phyloP scores from a whole-genome alignment of 2,113 vertebrate species.

The Caloenas nicobarica region DNA sequence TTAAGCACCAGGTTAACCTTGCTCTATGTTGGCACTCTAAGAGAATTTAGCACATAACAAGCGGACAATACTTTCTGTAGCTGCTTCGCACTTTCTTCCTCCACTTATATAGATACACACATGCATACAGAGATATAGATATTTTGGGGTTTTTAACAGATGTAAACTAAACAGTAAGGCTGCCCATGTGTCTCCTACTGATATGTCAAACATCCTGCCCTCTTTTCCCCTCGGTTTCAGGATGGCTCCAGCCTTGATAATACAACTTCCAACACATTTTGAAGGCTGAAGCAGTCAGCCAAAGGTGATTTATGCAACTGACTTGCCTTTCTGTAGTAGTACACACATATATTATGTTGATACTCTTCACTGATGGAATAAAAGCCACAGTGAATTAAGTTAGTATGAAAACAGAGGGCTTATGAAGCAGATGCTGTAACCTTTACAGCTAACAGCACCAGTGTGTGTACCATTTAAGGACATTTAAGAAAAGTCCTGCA shows the following conservation, averaged over 20 bases:
- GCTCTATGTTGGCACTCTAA: neutral
- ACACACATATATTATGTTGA: neutral
- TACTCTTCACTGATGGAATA: neutral
- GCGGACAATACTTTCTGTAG: rapidly evolving
- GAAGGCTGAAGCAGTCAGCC: neutral
- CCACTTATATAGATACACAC: neutral
- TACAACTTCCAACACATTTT: neutral
- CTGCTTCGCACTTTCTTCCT: neutral
- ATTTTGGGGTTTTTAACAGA: neutral
- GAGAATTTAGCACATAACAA: rapidly evolving
- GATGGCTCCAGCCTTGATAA: neutral
- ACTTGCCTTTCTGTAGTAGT: neutral
- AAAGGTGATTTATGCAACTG: neutral
- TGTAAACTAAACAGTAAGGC: neutral
- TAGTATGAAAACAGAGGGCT: neutral
- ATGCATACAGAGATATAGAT: neutral
- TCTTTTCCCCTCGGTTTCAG: neutral
- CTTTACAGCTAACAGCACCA: neutral
- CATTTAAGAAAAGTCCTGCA: neutral
- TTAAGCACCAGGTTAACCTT: neutral
- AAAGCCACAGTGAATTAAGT: neutral
- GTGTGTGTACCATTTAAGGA: neutral
- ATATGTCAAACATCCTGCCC: neutral
- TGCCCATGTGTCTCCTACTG: neutral
- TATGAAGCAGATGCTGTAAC: neutral